Conservation (phyloP, 2,113 vertebrate genomes). For the Cephalophus harveyi region DNA sequence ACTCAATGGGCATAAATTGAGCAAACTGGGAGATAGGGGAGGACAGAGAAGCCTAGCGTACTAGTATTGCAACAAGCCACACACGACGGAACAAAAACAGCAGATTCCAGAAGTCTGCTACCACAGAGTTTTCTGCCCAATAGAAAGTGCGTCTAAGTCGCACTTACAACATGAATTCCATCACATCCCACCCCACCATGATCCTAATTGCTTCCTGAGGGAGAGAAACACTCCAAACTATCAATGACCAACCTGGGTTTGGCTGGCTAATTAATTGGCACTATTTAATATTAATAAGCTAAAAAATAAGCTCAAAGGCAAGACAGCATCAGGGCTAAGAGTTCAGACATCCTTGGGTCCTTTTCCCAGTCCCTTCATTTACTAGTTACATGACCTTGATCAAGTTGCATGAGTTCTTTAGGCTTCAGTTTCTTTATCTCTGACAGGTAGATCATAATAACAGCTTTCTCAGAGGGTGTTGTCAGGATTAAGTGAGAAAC, state of each 20-base stretch:
- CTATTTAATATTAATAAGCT: neutral
- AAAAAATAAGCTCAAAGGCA: neutral
- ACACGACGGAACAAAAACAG: neutral
- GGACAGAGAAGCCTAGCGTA: neutral
- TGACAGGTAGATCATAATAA: neutral
- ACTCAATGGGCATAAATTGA: neutral
- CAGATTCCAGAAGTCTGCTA: neutral
- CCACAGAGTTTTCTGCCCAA: neutral
- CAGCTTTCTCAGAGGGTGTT: neutral
- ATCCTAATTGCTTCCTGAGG: neutral
- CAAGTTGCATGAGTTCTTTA: neutral
- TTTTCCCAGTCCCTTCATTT: neutral
- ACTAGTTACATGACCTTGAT: neutral
- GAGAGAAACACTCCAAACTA: neutral
- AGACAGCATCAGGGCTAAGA: neutral
- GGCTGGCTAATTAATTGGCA: neutral
- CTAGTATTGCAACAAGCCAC: neutral
- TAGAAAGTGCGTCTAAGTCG: neutral
- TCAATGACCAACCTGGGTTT: neutral
- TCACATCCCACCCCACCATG: neutral
- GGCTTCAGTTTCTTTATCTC: neutral
- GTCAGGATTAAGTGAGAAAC: neutral
- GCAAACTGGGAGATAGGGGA: neutral
- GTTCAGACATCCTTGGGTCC: neutral
- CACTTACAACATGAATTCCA: neutral